Evolutionary conservation across 2,888 invertebrate species (phyloP).

Genomic region (Himalopsyche kuldschensis): DNA sequence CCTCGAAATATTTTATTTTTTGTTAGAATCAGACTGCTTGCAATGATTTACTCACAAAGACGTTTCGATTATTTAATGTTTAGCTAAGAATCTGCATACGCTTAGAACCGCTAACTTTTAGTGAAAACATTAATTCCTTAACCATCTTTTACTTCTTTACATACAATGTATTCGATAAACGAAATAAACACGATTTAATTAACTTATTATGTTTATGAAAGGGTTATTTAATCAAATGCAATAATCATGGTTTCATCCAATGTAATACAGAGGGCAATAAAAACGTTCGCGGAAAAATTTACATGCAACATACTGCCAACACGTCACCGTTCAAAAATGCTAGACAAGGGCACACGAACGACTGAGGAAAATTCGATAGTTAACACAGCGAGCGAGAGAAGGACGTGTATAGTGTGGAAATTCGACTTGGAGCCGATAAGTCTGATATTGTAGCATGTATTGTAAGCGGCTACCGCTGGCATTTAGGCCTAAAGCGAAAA

Average conservation of each 20-base stretch:
- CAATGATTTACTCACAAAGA: too few relatives aligned
- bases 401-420: not conserved
- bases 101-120: too few relatives aligned
- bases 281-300: not conserved
- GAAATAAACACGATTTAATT: too few relatives aligned
- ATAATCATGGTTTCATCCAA: not conserved
- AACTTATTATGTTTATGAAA: too few relatives aligned
- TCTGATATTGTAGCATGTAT: not conserved
- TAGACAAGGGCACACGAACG: not conserved
- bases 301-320: not conserved
- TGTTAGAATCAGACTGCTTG: too few relatives aligned
- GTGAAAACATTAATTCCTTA: too few relatives aligned
- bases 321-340: not conserved
- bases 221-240: not conserved
- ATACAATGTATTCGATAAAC: too few relatives aligned
- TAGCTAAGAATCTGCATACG: too few relatives aligned
- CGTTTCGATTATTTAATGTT: too few relatives aligned
- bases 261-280: not conserved
- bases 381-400: not conserved
- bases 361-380: not conserved
- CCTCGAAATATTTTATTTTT: too few relatives aligned
- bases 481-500: not conserved
- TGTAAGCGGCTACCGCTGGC: constrained; percentile 6
- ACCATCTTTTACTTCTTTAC: too few relatives aligned
- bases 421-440: not conserved